phyloP scores from a whole-genome alignment of 2,888 invertebrate species.

The Hemithea aestivaria region DNA sequence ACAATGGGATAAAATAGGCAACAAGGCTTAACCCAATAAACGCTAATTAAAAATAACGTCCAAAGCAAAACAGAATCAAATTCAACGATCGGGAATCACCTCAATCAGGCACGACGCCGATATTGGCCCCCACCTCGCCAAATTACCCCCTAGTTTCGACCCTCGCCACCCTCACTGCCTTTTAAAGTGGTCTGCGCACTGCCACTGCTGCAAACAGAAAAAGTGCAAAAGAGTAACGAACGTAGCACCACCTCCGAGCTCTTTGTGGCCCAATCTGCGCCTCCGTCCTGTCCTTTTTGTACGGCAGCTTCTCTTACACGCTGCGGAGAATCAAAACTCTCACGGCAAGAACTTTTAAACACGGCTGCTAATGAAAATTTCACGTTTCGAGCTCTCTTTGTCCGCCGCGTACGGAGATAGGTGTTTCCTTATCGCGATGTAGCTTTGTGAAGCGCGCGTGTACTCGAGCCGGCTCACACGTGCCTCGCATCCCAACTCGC shows the following conservation, averaged over 20 bases:
- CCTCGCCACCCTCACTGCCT: slow-evolving; percentile 69
- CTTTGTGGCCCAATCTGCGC: slow-evolving; percentile 78
- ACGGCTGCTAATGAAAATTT: slow-evolving; percentile 75
- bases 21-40: slow-evolving; percentile 30
- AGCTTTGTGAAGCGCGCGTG: slow-evolving; percentile 61
- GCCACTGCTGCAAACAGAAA: slow-evolving; percentile 76
- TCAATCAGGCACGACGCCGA: slow-evolving; percentile 75
- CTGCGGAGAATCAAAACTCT: slow-evolving; percentile 74
- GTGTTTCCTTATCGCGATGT: slow-evolving; percentile 66
- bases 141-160: slow-evolving; percentile 77
- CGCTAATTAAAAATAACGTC: slow-evolving; percentile 55
- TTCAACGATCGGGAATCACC: slow-evolving; percentile 69
- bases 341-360: slow-evolving; percentile 66
- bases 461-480: slow-evolving; percentile 49
- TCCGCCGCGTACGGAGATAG: slow-evolving; percentile 60
- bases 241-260: slow-evolving; percentile 74
- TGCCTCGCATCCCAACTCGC: slow-evolving; percentile 65
- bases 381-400: slow-evolving; percentile 69
- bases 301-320: slow-evolving; percentile 69
- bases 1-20: slow-evolving; percentile 4
- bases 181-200: slow-evolving; percentile 78
- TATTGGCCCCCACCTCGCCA: slow-evolving; percentile 75
- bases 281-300: slow-evolving; percentile 73
- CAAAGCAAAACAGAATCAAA: slow-evolving; percentile 61
- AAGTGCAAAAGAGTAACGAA: slow-evolving; percentile 70